These are phyloP conservation scores for Pristis pectinata DNA, from an alignment of 2,797 vertebrate genomes.

Conservation along the genomic window DNA sequence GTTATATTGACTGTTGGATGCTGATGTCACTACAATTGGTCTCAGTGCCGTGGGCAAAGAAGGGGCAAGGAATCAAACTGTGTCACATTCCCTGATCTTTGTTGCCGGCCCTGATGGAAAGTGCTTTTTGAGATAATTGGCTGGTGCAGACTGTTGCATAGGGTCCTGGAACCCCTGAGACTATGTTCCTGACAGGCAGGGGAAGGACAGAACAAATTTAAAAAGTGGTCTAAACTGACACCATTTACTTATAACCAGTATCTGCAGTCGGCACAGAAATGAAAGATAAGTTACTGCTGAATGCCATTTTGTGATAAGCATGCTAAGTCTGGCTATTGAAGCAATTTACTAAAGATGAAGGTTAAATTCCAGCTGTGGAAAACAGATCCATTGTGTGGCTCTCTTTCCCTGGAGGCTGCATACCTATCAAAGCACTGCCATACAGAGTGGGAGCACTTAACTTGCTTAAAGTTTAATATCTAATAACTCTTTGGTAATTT, in stretches of 20 bases:
- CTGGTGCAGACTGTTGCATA: too few relatives aligned
- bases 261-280: not conserved
- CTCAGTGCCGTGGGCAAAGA: not conserved
- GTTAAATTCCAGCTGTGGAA: not conserved
- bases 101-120: not conserved
- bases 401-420: not conserved
- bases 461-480: conserved; percentile 36
- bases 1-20: not conserved
- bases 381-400: not conserved
- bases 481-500: conserved; percentile 27
- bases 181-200: not conserved
- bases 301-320: not conserved
- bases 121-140: not conserved
- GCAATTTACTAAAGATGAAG: not conserved
- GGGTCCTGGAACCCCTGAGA: not conserved
- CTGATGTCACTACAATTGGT: not conserved
- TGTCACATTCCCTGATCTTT: not conserved
- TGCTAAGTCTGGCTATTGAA: not conserved
- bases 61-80: not conserved
- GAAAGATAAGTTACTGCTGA: not conserved
- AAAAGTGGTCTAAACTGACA: not conserved
- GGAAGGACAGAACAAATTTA: not conserved
- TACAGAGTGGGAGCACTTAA: not conserved
- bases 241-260: not conserved
- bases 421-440: not conserved